These are phyloP conservation scores for Syrmaticus mikado DNA, from an alignment of 2,113 vertebrate species.

Conservation along the genomic window DNA sequence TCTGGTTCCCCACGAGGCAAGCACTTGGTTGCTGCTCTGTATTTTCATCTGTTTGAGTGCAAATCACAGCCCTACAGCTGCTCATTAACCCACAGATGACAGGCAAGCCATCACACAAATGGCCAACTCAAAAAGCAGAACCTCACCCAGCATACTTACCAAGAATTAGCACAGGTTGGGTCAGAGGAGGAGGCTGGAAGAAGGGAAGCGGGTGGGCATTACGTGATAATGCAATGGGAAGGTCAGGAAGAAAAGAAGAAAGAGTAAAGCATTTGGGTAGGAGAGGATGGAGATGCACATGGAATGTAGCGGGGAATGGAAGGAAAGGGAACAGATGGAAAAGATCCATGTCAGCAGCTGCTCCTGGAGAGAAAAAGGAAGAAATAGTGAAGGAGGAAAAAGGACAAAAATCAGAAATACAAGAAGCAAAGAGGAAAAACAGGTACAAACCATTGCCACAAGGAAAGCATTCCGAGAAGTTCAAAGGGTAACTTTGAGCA, in stretches of 20 bases:
- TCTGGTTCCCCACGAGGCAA: neutral
- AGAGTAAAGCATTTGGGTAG: neutral
- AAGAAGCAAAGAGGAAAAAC: conserved; percentile 14
- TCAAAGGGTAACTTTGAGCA: neutral
- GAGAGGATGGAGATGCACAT: neutral
- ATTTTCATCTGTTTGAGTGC: neutral
- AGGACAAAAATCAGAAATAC: neutral
- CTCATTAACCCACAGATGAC: neutral
- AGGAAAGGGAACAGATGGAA: conserved; percentile 38
- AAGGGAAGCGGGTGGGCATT: conserved; percentile 37
- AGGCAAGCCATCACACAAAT: neutral
- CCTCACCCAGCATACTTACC: conserved; percentile 52
- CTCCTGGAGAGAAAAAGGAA: conserved; percentile 59
- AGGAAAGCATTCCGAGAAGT: conserved; percentile 17
- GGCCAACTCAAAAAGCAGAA: neutral
- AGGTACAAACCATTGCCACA: neutral
- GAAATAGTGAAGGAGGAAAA: conserved; percentile 33
- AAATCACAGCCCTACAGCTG: neutral
- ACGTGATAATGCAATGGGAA: conserved; percentile 48
- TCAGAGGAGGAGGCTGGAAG: conserved; percentile 73
- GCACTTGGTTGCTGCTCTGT: neutral
- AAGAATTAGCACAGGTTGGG: conserved; percentile 23
- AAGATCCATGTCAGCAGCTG: conserved; percentile 38
- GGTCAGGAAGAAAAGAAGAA: conserved; percentile 15
- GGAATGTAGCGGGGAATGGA: conserved; percentile 4